Conservation (phyloP, 2,113 vertebrate species). For the Lepus europaeus region DNA sequence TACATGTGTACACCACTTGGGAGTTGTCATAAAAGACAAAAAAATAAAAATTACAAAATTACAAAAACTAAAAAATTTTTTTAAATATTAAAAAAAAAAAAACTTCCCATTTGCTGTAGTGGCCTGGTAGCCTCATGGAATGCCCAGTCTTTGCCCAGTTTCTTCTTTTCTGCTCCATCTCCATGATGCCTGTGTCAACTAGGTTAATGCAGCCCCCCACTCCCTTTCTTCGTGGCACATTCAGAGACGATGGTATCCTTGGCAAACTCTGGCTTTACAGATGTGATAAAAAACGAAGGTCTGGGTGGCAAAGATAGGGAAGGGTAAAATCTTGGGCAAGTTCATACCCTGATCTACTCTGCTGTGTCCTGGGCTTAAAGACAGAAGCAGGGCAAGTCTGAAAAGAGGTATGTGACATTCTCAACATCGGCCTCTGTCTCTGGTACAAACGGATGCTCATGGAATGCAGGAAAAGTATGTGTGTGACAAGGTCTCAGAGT, state of each 20-base stretch:
- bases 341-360: background rate
- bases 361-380: background rate
- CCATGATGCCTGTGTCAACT: background rate
- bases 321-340: background rate
- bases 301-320: background rate
- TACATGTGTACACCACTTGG: background rate
- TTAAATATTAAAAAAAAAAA: background rate
- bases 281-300: background rate
- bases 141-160: background rate
- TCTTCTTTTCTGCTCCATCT: background rate
- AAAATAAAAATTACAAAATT: background rate
- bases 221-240: background rate
- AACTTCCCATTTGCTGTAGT: background rate
- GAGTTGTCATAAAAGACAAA: background rate
- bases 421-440: background rate
- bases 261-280: background rate
- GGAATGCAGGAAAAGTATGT: background rate
- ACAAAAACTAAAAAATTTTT: too few species aligned
- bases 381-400: background rate
- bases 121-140: background rate
- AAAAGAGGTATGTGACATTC: background rate
- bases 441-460: background rate
- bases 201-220: background rate
- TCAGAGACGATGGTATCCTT: background rate
- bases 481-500: slow-evolving; percentile 13